A percentile compares a stretch with the other conserved stretches of the same genome.
phyloP scores from a whole-genome alignment of 2,113 vertebrate species.

The Antechinus flavipes region DNA sequence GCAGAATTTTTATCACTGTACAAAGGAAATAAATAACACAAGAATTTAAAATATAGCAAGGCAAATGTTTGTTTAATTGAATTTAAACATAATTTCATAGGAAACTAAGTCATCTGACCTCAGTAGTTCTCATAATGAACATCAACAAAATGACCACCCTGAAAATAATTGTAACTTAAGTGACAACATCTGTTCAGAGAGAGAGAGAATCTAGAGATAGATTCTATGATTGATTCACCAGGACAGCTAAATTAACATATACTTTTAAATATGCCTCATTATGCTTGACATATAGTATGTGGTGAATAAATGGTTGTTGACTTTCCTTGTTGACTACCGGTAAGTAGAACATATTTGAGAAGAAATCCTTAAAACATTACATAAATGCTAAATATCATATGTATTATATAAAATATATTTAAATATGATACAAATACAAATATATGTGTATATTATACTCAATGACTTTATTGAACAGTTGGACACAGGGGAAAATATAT shows the following conservation, averaged over 20 bases:
- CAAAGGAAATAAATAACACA: neutral
- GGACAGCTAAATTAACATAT: neutral
- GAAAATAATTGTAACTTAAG: neutral
- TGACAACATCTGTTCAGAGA: neutral
- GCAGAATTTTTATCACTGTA: neutral
- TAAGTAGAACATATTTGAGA: neutral
- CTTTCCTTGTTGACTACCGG: neutral
- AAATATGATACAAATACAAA: too few species aligned
- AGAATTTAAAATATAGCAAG: neutral
- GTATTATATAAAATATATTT: neutral
- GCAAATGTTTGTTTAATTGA: neutral
- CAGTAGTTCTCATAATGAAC: neutral
- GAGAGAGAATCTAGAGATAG: neutral
- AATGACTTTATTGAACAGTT: neutral
- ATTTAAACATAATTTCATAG: neutral
- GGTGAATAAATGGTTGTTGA: neutral
- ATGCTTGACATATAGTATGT: neutral
- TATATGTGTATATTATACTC: neutral
- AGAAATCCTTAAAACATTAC: neutral
- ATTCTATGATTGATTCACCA: neutral
- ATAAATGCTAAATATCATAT: neutral
- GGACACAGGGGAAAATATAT: neutral
- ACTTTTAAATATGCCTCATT: neutral
- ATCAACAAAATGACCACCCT: neutral
- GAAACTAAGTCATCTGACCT: neutral